Conservation (phyloP, 2,888 invertebrate species). For the Orthosia gothica region DNA sequence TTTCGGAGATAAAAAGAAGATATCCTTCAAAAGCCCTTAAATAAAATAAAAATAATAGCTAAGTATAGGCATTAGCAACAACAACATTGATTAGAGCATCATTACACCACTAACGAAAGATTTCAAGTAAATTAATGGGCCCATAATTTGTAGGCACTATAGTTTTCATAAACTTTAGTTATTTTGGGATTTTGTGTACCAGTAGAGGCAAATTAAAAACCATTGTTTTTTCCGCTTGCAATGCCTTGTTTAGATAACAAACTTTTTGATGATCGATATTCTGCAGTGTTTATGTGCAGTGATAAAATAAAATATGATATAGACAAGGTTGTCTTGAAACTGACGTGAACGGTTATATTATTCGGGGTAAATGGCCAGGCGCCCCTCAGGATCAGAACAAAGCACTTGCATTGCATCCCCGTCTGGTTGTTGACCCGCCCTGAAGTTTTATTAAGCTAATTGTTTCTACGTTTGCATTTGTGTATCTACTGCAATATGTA, state of each 20-base stretch:
- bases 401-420: constrained; percentile 77
- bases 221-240: constrained; percentile 13
- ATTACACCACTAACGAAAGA: not conserved
- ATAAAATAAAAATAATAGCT: not conserved
- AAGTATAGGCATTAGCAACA: too few relatives aligned
- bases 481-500: not conserved
- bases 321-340: constrained; percentile 29
- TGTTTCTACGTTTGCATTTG: constrained; percentile 32
- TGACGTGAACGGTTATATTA: constrained; percentile 45
- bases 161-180: not conserved
- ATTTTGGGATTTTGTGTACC: not conserved
- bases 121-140: not conserved
- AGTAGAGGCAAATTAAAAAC: constrained; percentile 15
- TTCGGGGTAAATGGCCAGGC: constrained; percentile 84
- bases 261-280: constrained; percentile 28
- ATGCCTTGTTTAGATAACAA: constrained; percentile 16
- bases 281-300: constrained; percentile 3
- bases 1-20: not conserved
- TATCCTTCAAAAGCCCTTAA: constrained; percentile 1
- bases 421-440: constrained; percentile 87
- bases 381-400: constrained; percentile 77
- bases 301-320: constrained; percentile 18
- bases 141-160: not conserved
- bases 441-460: constrained; percentile 62
- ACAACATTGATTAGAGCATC: not conserved